Base-by-base conservation (phyloP, 2,113 vertebrate species). In the Heterotilapia buettikoferi region DNA sequence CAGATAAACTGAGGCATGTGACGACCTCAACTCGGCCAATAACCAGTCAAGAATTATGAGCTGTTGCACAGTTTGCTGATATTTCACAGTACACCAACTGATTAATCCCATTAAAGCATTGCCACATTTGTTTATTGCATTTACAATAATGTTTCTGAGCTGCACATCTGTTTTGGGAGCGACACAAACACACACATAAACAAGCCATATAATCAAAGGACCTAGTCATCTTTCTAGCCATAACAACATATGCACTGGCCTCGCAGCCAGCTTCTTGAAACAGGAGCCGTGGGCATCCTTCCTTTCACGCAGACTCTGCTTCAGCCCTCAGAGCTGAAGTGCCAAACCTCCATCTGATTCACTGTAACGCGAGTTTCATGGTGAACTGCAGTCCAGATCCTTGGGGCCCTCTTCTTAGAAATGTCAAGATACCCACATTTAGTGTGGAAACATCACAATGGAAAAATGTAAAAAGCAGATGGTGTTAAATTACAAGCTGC, bases 181-280 rank as follows among this genome's bases (percentile, higher is more conserved):
- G 26, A 53, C 53, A 63, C 47, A 84, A 29, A 31, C 71, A 19
- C 43, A 31, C 43, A 78, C 24, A 50, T 13, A 78, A 47, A 33
- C 59, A 63, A 78, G 9, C 45, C 26, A 31, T 31, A 5, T 78
- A 78, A 79, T 79, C 89, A 89, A 85, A 83, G 82, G 71, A 40
- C 52, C 33, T 36, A 82, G 78, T 83, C 79, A 84, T 89, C 85
- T 87, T 89, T 53, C 56, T 80, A 90, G 86, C 84, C 93, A 93
- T 90, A 94, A 93, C 90, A 93, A 90, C 90, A 93, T 91, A 90
- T 90, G 92, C 89, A 84, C 82, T 87, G 86, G 82, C 59, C 89
- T 78, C 54, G 50, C 82, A 91, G 90, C 85, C 79, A 86, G 59
- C 57, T 84, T 57, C 83, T 85, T 92, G 87, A 93, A 91, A 93